phyloP scores from a whole-genome alignment of 2,797 vertebrate species.

The Enteromius anoplus region DNA sequence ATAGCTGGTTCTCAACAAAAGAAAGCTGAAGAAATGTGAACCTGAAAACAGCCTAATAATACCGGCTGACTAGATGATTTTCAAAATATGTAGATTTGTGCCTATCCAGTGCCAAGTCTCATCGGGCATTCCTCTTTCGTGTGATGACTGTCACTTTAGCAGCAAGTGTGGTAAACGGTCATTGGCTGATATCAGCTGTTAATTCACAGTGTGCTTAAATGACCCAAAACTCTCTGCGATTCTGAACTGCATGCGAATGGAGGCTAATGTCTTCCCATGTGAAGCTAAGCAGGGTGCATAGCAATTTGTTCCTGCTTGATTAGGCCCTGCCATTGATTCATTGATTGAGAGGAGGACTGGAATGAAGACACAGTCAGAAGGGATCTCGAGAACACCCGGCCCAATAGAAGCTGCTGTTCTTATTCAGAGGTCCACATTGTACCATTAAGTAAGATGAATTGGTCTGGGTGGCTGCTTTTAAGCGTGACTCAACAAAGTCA shows the following conservation, averaged over 20 bases:
- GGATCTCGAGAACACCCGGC: conserved; percentile 66
- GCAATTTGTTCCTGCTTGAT: conserved; percentile 69
- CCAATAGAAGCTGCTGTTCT: conserved; percentile 72
- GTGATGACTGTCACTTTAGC: conserved; percentile 41
- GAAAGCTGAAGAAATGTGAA: not conserved
- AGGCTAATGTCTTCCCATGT: conserved; percentile 62
- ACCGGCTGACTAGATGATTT: not conserved
- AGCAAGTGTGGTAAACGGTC: conserved; percentile 33
- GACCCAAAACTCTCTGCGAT: conserved; percentile 58
- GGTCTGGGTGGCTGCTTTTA: conserved; percentile 65
- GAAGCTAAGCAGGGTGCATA: conserved; percentile 69
- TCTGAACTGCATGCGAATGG: conserved; percentile 60
- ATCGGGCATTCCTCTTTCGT: conserved; percentile 26
- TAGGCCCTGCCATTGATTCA: conserved; percentile 77
- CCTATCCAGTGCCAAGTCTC: conserved; percentile 23
- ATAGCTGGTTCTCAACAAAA: not conserved
- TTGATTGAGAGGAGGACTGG: conserved; percentile 74
- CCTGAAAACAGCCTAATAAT: conserved; percentile 4
- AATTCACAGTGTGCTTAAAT: conserved; percentile 64
- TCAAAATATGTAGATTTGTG: not conserved
- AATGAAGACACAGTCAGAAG: conserved; percentile 69
- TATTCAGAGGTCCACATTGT: conserved; percentile 65
- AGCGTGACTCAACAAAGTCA: conserved; percentile 66
- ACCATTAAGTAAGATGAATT: conserved; percentile 79
- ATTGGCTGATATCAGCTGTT: conserved; percentile 37